Evolutionary conservation across 30 jellyfish, hydroid and myxozoan genomes (phyloP).

Genomic region (Pseudorhiza aurosa): DNA sequence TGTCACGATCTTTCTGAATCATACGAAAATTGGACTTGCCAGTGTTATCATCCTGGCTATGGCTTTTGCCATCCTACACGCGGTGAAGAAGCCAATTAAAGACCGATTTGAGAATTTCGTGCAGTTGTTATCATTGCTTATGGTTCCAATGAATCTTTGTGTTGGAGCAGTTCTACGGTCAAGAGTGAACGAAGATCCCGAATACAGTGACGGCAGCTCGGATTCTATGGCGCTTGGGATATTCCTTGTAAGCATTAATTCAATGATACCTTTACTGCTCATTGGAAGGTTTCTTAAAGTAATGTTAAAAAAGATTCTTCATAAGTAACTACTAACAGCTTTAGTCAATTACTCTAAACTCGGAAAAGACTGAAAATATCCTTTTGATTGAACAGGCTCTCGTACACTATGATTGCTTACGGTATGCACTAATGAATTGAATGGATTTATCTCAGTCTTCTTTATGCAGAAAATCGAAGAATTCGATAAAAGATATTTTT

Average conservation of each 20-base stretch:
- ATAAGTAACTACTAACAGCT: too few relatives aligned
- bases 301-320: not conserved
- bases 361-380: too few relatives aligned
- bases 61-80: conserved; percentile 33
- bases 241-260: conserved; percentile 3
- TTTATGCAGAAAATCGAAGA: not conserved
- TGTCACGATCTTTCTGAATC: conserved; percentile 13
- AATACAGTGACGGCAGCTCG: not conserved
- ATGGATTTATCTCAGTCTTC: too few relatives aligned
- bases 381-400: too few relatives aligned
- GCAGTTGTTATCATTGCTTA: conserved; percentile 40
- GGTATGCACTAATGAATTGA: too few relatives aligned
- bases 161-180: conserved; percentile 35
- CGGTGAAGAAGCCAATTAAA: conserved; percentile 31
- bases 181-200: not conserved
- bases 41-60: conserved; percentile 9
- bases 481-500: too few relatives aligned
- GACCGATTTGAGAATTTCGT: conserved; percentile 33
- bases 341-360: too few relatives aligned
- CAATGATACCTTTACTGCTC: not conserved
- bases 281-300: conserved; percentile 16
- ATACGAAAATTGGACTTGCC: conserved; percentile 13
- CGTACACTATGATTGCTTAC: too few relatives aligned
- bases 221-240: conserved; percentile 21
- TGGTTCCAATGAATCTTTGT: conserved; percentile 33